phyloP scores from a whole-genome alignment of 2,113 vertebrate genomes.

The Neodon shergylaensis region DNA sequence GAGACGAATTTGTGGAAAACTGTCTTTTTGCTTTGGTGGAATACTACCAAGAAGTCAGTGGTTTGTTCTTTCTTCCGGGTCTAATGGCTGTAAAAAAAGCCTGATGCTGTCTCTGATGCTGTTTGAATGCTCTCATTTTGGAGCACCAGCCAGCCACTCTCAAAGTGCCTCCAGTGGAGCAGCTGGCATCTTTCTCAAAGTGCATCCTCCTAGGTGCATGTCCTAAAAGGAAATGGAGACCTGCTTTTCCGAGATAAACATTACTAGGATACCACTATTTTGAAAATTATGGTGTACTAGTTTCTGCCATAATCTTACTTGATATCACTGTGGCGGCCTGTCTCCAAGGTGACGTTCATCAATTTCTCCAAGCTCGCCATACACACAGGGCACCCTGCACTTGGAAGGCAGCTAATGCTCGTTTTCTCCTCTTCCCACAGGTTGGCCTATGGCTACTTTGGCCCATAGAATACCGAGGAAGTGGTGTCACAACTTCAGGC shows the following conservation, averaged over 20 bases:
- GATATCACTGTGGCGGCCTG: neutral
- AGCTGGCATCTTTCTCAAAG: neutral
- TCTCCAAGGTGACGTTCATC: neutral
- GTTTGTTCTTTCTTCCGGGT: constrained; percentile 18
- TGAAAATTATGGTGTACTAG: neutral
- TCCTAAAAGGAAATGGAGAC: neutral
- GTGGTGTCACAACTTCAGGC: too few relatives aligned
- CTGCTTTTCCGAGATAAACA: neutral
- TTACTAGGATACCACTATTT: neutral
- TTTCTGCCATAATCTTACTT: neutral
- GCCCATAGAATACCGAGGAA: neutral
- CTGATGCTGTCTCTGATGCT: neutral
- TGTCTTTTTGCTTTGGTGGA: constrained; percentile 18
- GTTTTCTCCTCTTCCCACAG: neutral
- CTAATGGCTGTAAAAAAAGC: constrained; percentile 22
- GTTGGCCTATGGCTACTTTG: neutral
- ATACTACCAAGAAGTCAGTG: neutral
- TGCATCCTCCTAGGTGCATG: neutral
- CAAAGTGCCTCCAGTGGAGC: neutral
- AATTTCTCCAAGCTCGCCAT: neutral
- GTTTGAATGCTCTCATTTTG: constrained; percentile 33
- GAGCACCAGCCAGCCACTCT: neutral
- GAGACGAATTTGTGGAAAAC: neutral
- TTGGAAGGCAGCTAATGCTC: neutral
- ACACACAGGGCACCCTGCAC: neutral